Evolutionary conservation across 1,140 invertebrate species (phyloP).

Genomic region (Phocides pigmalion): DNA sequence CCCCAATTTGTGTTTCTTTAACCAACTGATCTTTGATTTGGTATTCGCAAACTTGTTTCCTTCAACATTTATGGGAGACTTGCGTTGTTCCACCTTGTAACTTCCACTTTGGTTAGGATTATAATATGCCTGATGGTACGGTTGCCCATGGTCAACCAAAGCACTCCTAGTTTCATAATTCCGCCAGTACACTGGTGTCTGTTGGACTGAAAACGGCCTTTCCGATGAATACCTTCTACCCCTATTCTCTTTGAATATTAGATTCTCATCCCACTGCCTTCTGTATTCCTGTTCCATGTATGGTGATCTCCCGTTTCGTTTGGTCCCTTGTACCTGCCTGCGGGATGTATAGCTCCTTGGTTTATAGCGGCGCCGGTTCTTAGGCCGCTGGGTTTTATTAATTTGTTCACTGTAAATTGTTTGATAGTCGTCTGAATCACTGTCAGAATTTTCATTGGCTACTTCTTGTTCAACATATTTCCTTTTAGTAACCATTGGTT

Average conservation of each 20-base stretch:
- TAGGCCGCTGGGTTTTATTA: slow-evolving; percentile 4
- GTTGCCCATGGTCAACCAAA: slow-evolving; percentile 36
- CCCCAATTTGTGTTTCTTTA: slow-evolving; percentile 57
- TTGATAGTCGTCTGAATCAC: slow-evolving; percentile 62
- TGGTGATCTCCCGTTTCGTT: slow-evolving; percentile 37
- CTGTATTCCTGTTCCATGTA: slow-evolving; percentile 69
- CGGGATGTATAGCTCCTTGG: neutral
- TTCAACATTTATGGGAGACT: neutral
- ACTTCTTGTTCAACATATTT: slow-evolving; percentile 8
- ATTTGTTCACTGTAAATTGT: slow-evolving; percentile 58
- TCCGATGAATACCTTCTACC: slow-evolving; percentile 40
- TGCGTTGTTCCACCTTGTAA: neutral
- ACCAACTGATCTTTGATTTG: slow-evolving; percentile 48
- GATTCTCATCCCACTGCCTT: slow-evolving; percentile 58
- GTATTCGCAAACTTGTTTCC: neutral
- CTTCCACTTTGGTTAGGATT: neutral
- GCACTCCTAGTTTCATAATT: slow-evolving; percentile 53
- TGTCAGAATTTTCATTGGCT: slow-evolving; percentile 42
- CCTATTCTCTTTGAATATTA: slow-evolving; percentile 48
- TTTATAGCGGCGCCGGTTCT: neutral
- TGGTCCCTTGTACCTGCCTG: slow-evolving; percentile 10
- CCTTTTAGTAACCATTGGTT: slow-evolving; percentile 29
- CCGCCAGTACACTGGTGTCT: slow-evolving; percentile 40
- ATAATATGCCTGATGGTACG: neutral
- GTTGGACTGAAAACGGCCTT: slow-evolving; percentile 13